Conservation (phyloP, 2,888 invertebrate species). For the Boloria selene region DNA sequence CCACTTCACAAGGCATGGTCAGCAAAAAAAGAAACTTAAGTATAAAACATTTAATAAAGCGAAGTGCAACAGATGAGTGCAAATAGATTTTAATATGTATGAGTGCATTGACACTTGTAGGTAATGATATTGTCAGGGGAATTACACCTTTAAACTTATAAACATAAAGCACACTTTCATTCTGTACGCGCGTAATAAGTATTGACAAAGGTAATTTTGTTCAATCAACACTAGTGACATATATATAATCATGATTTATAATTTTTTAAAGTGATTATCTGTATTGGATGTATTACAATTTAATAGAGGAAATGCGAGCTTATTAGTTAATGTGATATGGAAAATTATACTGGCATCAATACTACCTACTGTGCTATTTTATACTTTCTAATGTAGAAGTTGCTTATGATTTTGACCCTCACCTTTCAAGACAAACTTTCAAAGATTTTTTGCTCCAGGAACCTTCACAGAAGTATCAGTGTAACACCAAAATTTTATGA, state of each 20-base stretch:
- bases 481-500: too few relatives aligned
- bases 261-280: slow-evolving; percentile 32
- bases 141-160: slow-evolving; percentile 32
- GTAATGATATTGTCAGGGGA: slow-evolving; percentile 24
- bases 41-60: slow-evolving; percentile 46
- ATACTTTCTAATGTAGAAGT: too few relatives aligned
- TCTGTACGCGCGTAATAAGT: slow-evolving; percentile 33
- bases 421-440: too few relatives aligned
- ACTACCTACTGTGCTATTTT: too few relatives aligned
- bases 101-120: slow-evolving; percentile 48
- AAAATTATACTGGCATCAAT: too few relatives aligned
- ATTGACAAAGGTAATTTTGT: slow-evolving; percentile 47
- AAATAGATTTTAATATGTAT: slow-evolving; percentile 52
- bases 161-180: slow-evolving; percentile 33
- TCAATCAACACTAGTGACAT: slow-evolving; percentile 43
- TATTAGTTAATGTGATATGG: too few relatives aligned
- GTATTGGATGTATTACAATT: neutral
- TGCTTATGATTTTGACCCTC: too few relatives aligned
- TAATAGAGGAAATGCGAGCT: too few relatives aligned
- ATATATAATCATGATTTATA: slow-evolving; percentile 38
- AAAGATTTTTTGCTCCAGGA: too few relatives aligned
- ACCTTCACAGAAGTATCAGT: too few relatives aligned
- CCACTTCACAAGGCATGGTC: slow-evolving; percentile 33
- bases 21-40: slow-evolving; percentile 38
- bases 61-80: slow-evolving; percentile 46